Conservation (phyloP, 2,113 vertebrate genomes). For the Platysteira castanea region DNA sequence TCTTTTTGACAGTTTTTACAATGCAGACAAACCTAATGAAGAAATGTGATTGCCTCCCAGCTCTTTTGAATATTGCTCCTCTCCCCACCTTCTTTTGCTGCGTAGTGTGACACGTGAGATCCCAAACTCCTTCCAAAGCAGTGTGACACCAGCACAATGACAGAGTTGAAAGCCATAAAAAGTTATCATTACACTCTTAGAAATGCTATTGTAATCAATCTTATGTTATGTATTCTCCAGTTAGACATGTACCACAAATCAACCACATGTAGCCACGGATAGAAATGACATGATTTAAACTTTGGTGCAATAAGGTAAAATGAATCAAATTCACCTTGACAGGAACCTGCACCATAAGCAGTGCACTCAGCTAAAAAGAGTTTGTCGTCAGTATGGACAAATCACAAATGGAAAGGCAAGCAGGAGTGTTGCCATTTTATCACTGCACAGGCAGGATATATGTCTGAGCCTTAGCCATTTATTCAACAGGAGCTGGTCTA, state of each 20-base stretch:
- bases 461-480: neutral
- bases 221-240: conserved; percentile 44
- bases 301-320: conserved; percentile 66
- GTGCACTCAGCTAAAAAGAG: conserved; percentile 19
- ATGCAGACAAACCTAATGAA: neutral
- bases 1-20: neutral
- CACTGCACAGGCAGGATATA: neutral
- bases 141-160: neutral
- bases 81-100: neutral
- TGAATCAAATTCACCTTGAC: conserved; percentile 67
- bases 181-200: conserved; percentile 51
- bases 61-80: neutral
- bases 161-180: conserved; percentile 46
- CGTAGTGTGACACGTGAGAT: fast-evolving
- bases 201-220: conserved; percentile 68
- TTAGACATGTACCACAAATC: conserved; percentile 64
- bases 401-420: conserved; percentile 4
- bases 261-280: conserved; percentile 55
- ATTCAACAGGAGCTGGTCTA: neutral
- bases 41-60: neutral
- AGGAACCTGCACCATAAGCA: conserved; percentile 20
- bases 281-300: conserved; percentile 72
- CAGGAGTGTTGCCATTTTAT: neutral
- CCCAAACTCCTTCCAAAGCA: neutral
- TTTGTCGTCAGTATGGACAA: conserved; percentile 17